These are phyloP conservation scores for Patella caerulea DNA, from an alignment of 2,888 invertebrate species.

Conservation along the genomic window DNA sequence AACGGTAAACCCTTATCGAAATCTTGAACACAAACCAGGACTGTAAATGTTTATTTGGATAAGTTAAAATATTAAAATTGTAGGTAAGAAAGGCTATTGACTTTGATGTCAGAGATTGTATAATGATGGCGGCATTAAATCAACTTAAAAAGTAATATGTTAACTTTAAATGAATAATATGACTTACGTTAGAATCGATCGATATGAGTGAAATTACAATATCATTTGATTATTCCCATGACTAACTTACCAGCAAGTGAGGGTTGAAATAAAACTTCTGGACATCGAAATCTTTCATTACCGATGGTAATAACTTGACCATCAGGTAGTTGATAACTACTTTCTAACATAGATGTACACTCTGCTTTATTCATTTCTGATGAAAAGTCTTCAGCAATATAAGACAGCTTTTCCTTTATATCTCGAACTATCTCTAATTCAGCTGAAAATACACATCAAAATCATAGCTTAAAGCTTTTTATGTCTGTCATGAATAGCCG, in stretches of 20 bases:
- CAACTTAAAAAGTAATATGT: not conserved
- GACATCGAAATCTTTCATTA: not conserved
- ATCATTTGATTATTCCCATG: not conserved
- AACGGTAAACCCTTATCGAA: too few relatives aligned
- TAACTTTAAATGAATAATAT: not conserved
- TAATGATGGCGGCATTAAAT: not conserved
- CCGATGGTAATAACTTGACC: not conserved
- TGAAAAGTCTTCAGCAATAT: constrained; percentile 48
- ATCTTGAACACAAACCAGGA: too few relatives aligned
- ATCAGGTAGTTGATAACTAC: not conserved
- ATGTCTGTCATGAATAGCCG: not conserved
- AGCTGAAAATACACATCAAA: not conserved
- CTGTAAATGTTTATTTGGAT: too few relatives aligned
- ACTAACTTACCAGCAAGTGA: not conserved
- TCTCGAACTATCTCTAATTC: constrained; percentile 13
- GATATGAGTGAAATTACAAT: too few relatives aligned
- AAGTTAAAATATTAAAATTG: too few relatives aligned
- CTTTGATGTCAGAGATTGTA: too few relatives aligned
- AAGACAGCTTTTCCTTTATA: constrained; percentile 26
- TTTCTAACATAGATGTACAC: not conserved
- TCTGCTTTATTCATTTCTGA: constrained; percentile 41
- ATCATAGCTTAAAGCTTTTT: not conserved
- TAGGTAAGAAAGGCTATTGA: too few relatives aligned
- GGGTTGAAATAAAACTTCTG: not conserved
- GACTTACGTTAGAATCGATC: too few relatives aligned